Evolutionary conservation across 2,113 vertebrate species (phyloP), one percentile per base, ranked within the genome.

Genomic region (Zosterops pallidus): DNA sequence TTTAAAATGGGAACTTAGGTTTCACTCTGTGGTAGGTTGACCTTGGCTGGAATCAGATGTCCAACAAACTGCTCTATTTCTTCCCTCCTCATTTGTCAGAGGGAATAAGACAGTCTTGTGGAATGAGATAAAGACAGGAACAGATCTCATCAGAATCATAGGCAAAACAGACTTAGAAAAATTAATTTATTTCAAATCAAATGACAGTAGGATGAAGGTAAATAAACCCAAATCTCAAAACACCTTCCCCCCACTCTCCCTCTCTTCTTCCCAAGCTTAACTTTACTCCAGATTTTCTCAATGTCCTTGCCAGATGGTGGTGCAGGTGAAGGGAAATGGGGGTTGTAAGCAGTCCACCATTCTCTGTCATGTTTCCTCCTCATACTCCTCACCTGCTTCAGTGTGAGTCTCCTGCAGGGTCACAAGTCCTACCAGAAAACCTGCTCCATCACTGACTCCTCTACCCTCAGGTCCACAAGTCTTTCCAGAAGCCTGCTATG

Each of bases 321-420:
- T 2, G 2, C 33, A 83, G 8, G 5, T 20, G 5, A 31, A 8
- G 11, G 8, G 23, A 33, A 59, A 74, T 11, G 7, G 19, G 6
- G 9, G 5, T 9, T 79, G 21, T 5, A 16, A 9, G 5, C 35
- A 35, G 7, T 14, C 44, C 18, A 31, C 9, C 1, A 0, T 9
- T 71, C 13, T 14, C 56, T 70, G 28, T 5, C 0, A 0, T 24
- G 33, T 18, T 69, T 65, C 41, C 24, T 64, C 44, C 19, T 67
- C 19, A 17, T 13, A 46, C 2, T 39, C 33, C 42, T n/a, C 23
- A 20, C 5, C 29, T 44, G 9, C 41, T 78, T 8, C 33, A 65
- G 5, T 3, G 0, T n/a, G n/a, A 5, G 3, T 44, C 9, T 6
- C 37, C 31, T 0, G 0, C 0, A 2, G 16, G 9, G 12, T 50